Conservation (phyloP, 2,113 vertebrate species). For the Epinephelus moara region DNA sequence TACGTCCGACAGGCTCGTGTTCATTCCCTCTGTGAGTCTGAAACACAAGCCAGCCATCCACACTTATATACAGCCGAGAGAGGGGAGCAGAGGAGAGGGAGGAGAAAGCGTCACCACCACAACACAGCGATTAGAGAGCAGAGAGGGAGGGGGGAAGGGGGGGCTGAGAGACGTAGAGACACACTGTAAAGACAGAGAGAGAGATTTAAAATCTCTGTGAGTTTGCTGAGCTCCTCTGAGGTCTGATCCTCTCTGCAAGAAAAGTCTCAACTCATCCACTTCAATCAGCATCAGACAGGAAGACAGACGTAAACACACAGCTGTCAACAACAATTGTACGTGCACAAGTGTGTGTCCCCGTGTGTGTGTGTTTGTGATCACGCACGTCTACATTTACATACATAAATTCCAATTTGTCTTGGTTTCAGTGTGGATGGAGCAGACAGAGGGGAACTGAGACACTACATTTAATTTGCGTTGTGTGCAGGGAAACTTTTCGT, state of each 20-base stretch:
- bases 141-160: constrained; percentile 36
- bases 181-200: constrained; percentile 18
- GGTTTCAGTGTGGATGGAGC: neutral
- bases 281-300: constrained; percentile 55
- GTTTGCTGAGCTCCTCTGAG: constrained; percentile 55
- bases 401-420: neutral
- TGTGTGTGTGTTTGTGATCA: neutral
- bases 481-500: neutral
- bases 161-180: constrained; percentile 39
- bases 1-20: constrained; percentile 38
- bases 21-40: constrained; percentile 68
- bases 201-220: constrained; percentile 53
- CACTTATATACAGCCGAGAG: constrained; percentile 74
- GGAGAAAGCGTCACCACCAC: constrained; percentile 76
- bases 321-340: constrained; percentile 5
- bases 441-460: too few species aligned
- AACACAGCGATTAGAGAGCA: constrained; percentile 79
- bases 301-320: constrained; percentile 28
- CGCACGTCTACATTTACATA: neutral
- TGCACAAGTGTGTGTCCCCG: neutral
- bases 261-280: constrained; percentile 53
- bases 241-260: constrained; percentile 60
- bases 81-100: constrained; percentile 36
- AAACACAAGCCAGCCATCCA: constrained; percentile 60
- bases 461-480: neutral